These are phyloP conservation scores for Onthophagus taurus DNA, from an alignment of 1,140 invertebrate genomes.

Conservation along the genomic window DNA sequence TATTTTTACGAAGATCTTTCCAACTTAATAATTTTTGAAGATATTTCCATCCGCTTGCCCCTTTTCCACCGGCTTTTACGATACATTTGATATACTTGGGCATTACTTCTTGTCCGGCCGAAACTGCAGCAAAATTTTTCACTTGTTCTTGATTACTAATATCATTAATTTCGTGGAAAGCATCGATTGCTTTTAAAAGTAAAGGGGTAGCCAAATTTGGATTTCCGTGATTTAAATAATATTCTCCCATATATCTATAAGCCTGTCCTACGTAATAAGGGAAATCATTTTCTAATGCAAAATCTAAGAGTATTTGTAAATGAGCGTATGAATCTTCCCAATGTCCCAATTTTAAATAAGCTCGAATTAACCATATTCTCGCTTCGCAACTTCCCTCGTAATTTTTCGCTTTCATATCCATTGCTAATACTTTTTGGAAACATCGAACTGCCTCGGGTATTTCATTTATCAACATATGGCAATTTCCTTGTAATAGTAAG, in stretches of 20 bases:
- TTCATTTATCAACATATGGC: constrained; percentile 39
- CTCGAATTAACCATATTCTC: constrained; percentile 39
- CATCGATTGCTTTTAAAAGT: constrained; percentile 26
- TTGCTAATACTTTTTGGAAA: constrained; percentile 39
- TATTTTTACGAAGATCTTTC: constrained; percentile 22
- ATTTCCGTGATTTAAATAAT: constrained; percentile 26
- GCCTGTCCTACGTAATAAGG: constrained; percentile 28
- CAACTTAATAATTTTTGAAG: constrained; percentile 20
- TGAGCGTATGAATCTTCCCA: constrained; percentile 21
- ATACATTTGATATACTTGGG: constrained; percentile 20
- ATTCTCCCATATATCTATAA: constrained; percentile 31
- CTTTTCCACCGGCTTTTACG: constrained; percentile 13
- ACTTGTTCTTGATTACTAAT: constrained; percentile 24
- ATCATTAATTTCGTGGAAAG: constrained; percentile 25
- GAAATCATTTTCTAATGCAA: constrained; percentile 25
- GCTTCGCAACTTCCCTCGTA: constrained; percentile 40
- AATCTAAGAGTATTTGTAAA: constrained; percentile 23
- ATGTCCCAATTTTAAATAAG: constrained; percentile 27
- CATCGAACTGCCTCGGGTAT: constrained; percentile 40
- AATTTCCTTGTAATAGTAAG: constrained; percentile 41
- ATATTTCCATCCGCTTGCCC: constrained; percentile 8
- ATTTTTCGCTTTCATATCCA: constrained; percentile 35
- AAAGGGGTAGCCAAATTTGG: constrained; percentile 27
- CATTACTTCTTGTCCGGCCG: constrained; percentile 26
- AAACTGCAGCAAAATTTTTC: constrained; percentile 30